Conservation (phyloP, 2,888 invertebrate genomes). For the Pachliopta kotzebuea region DNA sequence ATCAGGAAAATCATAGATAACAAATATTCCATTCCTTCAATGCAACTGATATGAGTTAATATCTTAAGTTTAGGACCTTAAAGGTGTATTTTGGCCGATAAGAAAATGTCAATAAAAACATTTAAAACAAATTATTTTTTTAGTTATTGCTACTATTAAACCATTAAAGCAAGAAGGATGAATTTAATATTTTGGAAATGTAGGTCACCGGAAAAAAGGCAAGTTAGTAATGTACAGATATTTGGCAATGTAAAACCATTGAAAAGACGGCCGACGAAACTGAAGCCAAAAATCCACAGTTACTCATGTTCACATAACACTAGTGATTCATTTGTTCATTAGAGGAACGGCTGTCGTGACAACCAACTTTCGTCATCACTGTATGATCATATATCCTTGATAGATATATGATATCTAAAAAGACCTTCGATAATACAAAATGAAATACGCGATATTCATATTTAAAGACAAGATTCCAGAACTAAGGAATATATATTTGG, state of each 20-base stretch:
- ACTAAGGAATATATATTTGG: too few species aligned
- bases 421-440: constrained; percentile 1
- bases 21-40: too few species aligned
- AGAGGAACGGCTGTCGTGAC: constrained; percentile 23
- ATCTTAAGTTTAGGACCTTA: too few species aligned
- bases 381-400: not conserved
- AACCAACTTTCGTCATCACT: constrained; percentile 11
- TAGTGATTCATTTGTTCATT: constrained; percentile 30
- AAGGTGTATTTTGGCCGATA: not conserved
- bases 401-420: not conserved
- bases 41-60: too few species aligned
- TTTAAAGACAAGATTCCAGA: not conserved
- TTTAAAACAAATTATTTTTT: too few species aligned
- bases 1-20: too few species aligned
- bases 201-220: constrained; percentile 18
- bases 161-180: not conserved
- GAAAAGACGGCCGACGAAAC: constrained; percentile 4
- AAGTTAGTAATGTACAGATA: constrained; percentile 21
- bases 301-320: constrained; percentile 38
- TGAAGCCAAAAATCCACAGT: constrained; percentile 30
- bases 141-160: not conserved
- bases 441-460: not conserved
- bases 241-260: constrained; percentile 30
- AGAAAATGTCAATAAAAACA: not conserved
- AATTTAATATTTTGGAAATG: not conserved